Base-by-base conservation (phyloP, 1,140 invertebrate species). In the Pinna nobilis region DNA sequence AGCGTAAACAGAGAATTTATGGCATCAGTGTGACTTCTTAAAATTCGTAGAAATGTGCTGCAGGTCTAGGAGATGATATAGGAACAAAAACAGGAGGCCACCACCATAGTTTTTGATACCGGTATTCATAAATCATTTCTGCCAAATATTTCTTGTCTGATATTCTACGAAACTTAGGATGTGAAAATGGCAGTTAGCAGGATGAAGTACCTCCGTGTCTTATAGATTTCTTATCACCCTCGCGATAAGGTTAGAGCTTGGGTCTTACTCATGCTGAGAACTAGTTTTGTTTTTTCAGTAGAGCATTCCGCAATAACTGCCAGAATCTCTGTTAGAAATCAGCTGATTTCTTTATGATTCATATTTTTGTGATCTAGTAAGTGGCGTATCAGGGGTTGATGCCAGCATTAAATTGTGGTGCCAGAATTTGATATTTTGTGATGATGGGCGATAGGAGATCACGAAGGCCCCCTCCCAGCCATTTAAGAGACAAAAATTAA, bases 401-500 rank as follows among this genome's bases (percentile, higher is more conserved):
- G 39, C 23, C 59, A 63, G 59, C 35, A 44, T 63, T 57, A 30
- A 44, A 55, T 69, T 57, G 39, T 53, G 18, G 53, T 47, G 51
- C 39, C 51, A 41, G 59, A 63, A 63, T 63, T 44, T 23, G 59
- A 63, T 63, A 63, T 44, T 63, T 44, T 41, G 35, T 44, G 35
- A 41, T 37, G 59, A 63, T 39, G 39, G 59, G 28, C 37, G 59
- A 63, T 63, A 63, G 44, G 59, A 39, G n/a, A 25, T 25, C n/a
- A 59, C 18, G 25, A 33, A 11, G 33, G 59, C 59, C 59, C 37
- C 59, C 59, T 63, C 59, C 59, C 59, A 63, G 28, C 23, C 18
- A n/a, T 51, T 70, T 71, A 71, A 55, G 60, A 70, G 60, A 61
- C 60, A 71, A 71, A 71, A 63, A 71, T 71, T 71, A 71, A 71